Base-by-base conservation (phyloP, 2,113 vertebrate species). In the Chitala chitala region DNA sequence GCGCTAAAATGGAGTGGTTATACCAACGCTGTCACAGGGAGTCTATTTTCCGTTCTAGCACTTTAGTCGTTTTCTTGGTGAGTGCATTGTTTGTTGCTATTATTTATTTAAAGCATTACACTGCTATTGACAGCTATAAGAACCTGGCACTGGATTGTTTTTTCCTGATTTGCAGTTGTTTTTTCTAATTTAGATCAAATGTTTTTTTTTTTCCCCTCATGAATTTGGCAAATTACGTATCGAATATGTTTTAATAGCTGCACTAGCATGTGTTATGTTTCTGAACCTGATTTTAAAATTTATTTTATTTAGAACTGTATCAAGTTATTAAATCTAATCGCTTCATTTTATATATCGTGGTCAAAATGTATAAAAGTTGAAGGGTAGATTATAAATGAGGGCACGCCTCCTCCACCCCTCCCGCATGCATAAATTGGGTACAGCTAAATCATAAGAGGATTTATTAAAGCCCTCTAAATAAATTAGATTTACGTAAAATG, bases 311-410 rank as follows among this genome's bases (percentile, higher is more conserved):
- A n/a, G n/a, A n/a, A n/a, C n/a, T n/a, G n/a, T n/a, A n/a, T n/a
- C n/a, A n/a, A n/a, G n/a, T n/a, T n/a, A n/a, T n/a, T n/a, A n/a
- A n/a, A n/a, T n/a, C n/a, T n/a, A n/a, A n/a, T n/a, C n/a, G n/a
- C n/a, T n/a, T n/a, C n/a, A n/a, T n/a, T n/a, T n/a, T n/a, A n/a
- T n/a, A n/a, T n/a, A 72, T 72, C 40, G n/a, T 59, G 22, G n/a
- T 42, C 36, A 26, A 56, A 22, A 20, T 3, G 29, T 40, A 54
- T 17, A 5, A 73, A 36, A 84, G 83, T 13, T 48, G 66, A 79
- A 77, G 81, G 76, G 76, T 79, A 80, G 81, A 83, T 85, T 86
- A 83, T 78, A 79, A 80, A 80, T 76, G 82, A 78, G 76, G 77
- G 78, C 64, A 40, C 72, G 76, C 10, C 10, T 76, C 79, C 8